Percentiles rank a stretch among this genome's conserved stretches.
phyloP scores from a whole-genome alignment of 2,797 vertebrate species.

The Enteromius paludinosus region DNA sequence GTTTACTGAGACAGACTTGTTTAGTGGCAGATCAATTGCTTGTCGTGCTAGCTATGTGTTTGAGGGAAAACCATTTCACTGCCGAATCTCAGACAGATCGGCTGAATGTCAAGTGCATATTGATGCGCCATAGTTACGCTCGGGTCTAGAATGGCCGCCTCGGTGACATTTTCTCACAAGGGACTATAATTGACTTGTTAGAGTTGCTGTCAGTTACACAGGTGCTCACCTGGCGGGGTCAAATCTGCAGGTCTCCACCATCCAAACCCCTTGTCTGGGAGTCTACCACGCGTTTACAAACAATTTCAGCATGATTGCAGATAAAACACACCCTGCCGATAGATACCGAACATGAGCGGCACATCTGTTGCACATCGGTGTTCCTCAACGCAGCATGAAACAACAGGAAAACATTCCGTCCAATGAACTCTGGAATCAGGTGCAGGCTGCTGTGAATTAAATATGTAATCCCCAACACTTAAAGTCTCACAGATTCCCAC shows the following conservation, averaged over 20 bases:
- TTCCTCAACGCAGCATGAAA: neutral
- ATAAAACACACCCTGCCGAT: neutral
- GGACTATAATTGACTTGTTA: conserved; percentile 59
- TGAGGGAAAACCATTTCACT: conserved; percentile 14
- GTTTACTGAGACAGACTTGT: conserved; percentile 54
- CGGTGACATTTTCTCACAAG: conserved; percentile 48
- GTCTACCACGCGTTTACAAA: conserved; percentile 16
- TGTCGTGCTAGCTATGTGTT: conserved; percentile 25
- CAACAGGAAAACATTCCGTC: neutral
- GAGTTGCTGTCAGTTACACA: conserved; percentile 49
- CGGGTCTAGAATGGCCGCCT: conserved; percentile 7
- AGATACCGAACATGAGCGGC: neutral
- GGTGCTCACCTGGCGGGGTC: conserved; percentile 54
- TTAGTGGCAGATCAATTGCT: conserved; percentile 28
- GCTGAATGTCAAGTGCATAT: conserved; percentile 49
- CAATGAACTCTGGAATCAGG: neutral
- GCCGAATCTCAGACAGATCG: conserved; percentile 9
- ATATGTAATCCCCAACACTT: conserved; percentile 34
- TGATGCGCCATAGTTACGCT: conserved; percentile 5
- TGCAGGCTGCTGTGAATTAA: conserved; percentile 1
- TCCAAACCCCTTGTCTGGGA: conserved; percentile 15
- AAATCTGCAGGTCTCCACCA: conserved; percentile 35
- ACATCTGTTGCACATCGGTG: neutral
- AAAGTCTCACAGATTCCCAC: conserved; percentile 25
- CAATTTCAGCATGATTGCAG: conserved; percentile 22